Base-by-base conservation (phyloP, 2,113 vertebrate genomes). In the Rhadina sibilatrix region DNA sequence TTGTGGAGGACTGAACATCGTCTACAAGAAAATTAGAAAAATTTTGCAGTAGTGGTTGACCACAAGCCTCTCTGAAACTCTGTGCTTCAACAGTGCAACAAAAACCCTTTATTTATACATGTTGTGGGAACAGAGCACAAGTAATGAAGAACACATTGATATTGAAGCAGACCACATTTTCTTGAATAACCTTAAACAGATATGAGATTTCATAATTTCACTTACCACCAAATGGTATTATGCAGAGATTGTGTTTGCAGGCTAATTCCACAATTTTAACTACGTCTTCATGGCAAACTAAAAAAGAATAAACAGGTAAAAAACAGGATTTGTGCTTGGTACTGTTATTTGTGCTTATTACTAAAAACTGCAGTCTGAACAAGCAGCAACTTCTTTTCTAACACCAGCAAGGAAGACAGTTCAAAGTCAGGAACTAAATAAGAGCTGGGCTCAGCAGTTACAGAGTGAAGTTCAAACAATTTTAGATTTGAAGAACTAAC, bases 141-240 rank as follows among this genome's bases (percentile, higher is more conserved):
- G 25, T 37, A 70, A 78, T 1, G 24, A 65, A 49, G 35, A 76
- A 35, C 25, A 50, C 4, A 17, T 17, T 60, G 84, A 71, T 68
- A 90, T 1, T 59, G 9, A 94, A 70, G 35, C 40, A 72, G 19
- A 72, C n/a, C 18, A 76, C 14, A 18, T 90, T 85, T 87, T 53
- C 30, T 76, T 3, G 2, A 61, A 35, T 37, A 50, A 83, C 3
- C 3, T 86, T 68, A 64, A 87, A 74, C 9, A 78, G 21, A 38
- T 18, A 24, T 3, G 37, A 85, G 37, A 85, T 53, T 90, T 69
- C 15, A 15, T 46, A 94, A 96, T 44, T 59, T 44, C 77, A 97
- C 99, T 98, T 98, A 99, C 99, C 99, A 96, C 99, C 99, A 97
- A 98, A 99, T 47, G 99, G 99, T 96, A 99, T 99, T 97, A 99